Evolutionary conservation across 2,888 invertebrate genomes (phyloP).

Genomic region (Synanthedon andrenaeformis): DNA sequence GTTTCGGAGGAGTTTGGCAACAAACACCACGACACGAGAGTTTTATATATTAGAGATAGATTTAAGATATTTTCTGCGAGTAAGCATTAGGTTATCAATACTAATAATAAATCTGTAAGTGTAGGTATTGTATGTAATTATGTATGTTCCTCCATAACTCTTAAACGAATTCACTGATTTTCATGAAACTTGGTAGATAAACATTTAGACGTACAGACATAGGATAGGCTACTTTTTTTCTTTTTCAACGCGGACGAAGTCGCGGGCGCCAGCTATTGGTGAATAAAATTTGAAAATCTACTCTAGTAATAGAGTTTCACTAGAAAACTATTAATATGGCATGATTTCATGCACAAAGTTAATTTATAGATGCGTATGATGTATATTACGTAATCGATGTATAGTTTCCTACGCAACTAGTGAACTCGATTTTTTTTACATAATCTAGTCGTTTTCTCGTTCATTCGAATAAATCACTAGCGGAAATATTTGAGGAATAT

Average conservation of each 20-base stretch:
- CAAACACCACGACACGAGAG: too few relatives aligned
- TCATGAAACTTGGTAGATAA: too few relatives aligned
- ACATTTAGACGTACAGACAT: too few relatives aligned
- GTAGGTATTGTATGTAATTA: too few relatives aligned
- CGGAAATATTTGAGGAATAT: slow-evolving; percentile 5
- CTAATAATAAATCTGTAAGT: too few relatives aligned
- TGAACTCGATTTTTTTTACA: slow-evolving; percentile 8
- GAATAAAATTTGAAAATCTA: not conserved
- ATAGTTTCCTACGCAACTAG: not conserved
- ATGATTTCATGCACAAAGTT: not conserved
- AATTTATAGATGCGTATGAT: not conserved
- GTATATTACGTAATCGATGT: not conserved
- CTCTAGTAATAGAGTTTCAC: not conserved
- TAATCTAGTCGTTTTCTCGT: slow-evolving; percentile 10
- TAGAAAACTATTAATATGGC: not conserved
- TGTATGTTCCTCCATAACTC: too few relatives aligned
- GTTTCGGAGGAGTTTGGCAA: too few relatives aligned
- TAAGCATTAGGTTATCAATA: not conserved
- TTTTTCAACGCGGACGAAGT: too few relatives aligned
- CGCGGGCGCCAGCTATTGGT: too few relatives aligned
- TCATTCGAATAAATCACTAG: slow-evolving; percentile 8
- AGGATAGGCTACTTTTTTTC: too few relatives aligned
- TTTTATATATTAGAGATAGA: too few relatives aligned
- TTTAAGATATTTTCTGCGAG: not conserved
- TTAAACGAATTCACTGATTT: too few relatives aligned